Conservation (phyloP, 35 echinoderm and acorn worm genomes). For the Heliocidaris erythrogramma region DNA sequence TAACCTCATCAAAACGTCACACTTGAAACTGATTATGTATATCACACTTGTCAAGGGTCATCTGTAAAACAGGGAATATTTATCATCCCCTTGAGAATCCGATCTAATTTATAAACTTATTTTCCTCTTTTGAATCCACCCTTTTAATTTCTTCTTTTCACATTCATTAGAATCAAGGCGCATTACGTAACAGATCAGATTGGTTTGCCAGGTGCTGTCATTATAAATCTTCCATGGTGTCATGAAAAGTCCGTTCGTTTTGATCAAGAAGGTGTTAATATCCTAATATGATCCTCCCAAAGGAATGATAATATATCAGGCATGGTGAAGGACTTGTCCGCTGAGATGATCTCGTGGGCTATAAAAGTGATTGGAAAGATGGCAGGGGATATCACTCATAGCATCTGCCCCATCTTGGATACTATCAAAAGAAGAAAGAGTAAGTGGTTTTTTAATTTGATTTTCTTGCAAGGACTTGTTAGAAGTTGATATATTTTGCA, state of each 20-base stretch:
- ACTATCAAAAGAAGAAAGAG: not conserved
- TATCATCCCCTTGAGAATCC: too few species aligned
- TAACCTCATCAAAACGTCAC: too few species aligned
- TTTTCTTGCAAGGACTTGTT: not conserved
- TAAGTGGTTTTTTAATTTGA: not conserved
- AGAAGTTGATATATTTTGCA: not conserved
- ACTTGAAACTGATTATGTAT: too few species aligned
- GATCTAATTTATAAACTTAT: too few species aligned
- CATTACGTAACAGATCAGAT: too few species aligned
- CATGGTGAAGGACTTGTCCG: not conserved
- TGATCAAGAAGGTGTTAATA: not conserved
- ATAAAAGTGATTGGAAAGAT: not conserved
- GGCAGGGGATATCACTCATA: not conserved
- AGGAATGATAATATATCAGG: not conserved
- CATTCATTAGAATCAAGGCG: too few species aligned
- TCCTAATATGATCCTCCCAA: not conserved
- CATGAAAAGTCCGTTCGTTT: not conserved
- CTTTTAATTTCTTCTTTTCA: too few species aligned
- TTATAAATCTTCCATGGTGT: not conserved
- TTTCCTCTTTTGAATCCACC: too few species aligned
- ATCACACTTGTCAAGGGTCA: too few species aligned
- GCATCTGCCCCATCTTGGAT: not conserved
- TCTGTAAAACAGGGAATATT: too few species aligned
- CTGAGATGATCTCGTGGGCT: not conserved
- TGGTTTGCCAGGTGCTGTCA: too few species aligned